Evolutionary conservation across 2,888 invertebrate genomes (phyloP).

Genomic region (Sphinx pinastri): DNA sequence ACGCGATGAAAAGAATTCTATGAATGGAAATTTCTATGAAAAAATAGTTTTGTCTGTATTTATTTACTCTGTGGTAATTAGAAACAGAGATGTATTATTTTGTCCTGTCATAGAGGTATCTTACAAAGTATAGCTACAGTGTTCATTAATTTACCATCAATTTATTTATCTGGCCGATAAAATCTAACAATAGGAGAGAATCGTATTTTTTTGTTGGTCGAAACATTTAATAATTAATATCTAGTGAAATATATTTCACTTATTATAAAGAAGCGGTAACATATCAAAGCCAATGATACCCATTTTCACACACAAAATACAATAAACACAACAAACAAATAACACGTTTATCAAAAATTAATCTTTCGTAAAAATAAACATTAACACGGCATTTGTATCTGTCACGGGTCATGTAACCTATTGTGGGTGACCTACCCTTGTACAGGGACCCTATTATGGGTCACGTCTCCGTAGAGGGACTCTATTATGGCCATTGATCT

Average conservation of each 20-base stretch:
- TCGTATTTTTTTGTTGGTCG: too few relatives aligned
- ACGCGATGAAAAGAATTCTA: background rate
- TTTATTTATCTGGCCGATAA: too few relatives aligned
- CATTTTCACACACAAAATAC: background rate
- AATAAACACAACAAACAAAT: slow-evolving; percentile 8
- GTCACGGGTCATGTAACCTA: slow-evolving; percentile 36
- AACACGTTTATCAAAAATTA: slow-evolving; percentile 19
- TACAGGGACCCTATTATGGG: slow-evolving; percentile 2
- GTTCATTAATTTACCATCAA: too few relatives aligned
- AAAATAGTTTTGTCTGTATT: background rate
- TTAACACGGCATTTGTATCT: slow-evolving; percentile 24
- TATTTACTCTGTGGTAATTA: too few relatives aligned
- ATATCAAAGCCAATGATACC: background rate
- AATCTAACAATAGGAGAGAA: too few relatives aligned
- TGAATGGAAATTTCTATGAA: background rate
- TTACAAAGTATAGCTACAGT: too few relatives aligned
- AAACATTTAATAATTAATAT: too few relatives aligned
- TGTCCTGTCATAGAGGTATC: too few relatives aligned
- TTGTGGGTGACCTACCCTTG: background rate
- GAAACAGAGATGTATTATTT: too few relatives aligned
- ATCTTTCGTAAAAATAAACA: slow-evolving; percentile 24
- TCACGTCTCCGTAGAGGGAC: background rate
- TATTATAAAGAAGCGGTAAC: background rate
- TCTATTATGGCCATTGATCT: slow-evolving; percentile 35
- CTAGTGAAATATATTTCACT: too few relatives aligned